A percentile compares a stretch with the other conserved stretches of the same genome.
phyloP scores from a whole-genome alignment of 2,797 vertebrate genomes.

The Rhinatrema bivittatum region DNA sequence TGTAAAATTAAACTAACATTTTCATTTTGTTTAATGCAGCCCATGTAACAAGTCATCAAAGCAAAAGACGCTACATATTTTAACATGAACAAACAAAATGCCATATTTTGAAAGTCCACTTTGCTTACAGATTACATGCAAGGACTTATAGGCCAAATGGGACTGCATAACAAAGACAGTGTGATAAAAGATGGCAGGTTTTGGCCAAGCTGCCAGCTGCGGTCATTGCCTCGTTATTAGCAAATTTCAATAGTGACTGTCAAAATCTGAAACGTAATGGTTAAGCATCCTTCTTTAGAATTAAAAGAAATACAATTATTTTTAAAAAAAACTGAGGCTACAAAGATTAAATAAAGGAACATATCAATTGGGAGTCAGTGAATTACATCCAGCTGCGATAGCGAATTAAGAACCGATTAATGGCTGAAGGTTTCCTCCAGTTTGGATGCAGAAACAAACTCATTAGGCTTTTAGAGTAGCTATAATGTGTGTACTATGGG shows the following conservation, averaged over 20 bases:
- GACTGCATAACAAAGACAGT: slow-evolving; percentile 25
- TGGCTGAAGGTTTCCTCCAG: slow-evolving; percentile 71
- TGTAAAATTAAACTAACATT: too few species aligned
- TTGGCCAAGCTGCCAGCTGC: slow-evolving; percentile 44
- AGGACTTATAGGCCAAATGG: slow-evolving; percentile 39
- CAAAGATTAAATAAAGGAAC: slow-evolving; percentile 74
- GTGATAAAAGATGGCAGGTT: slow-evolving; percentile 42
- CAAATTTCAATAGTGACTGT: slow-evolving; percentile 39
- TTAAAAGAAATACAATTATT: slow-evolving; percentile 42
- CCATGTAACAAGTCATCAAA: slow-evolving; percentile 24
- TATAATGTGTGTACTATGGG: slow-evolving; percentile 85
- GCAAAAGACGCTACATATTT: slow-evolving; percentile 22
- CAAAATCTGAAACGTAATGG: slow-evolving; percentile 46
- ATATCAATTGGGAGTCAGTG: slow-evolving; percentile 70
- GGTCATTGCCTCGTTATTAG: slow-evolving; percentile 36
- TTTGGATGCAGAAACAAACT: slow-evolving; percentile 78
- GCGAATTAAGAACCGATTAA: slow-evolving; percentile 77
- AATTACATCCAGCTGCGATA: slow-evolving; percentile 74
- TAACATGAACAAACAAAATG: slow-evolving; percentile 26
- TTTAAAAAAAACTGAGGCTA: slow-evolving; percentile 59
- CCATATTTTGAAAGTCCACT: slow-evolving; percentile 39
- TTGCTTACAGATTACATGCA: slow-evolving; percentile 50
- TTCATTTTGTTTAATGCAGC: slow-evolving; percentile 37
- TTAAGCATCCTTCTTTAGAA: slow-evolving; percentile 51
- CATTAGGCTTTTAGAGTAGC: slow-evolving; percentile 92